Conservation (phyloP, 1,140 invertebrate species). For the Lordiphosa collinella region DNA sequence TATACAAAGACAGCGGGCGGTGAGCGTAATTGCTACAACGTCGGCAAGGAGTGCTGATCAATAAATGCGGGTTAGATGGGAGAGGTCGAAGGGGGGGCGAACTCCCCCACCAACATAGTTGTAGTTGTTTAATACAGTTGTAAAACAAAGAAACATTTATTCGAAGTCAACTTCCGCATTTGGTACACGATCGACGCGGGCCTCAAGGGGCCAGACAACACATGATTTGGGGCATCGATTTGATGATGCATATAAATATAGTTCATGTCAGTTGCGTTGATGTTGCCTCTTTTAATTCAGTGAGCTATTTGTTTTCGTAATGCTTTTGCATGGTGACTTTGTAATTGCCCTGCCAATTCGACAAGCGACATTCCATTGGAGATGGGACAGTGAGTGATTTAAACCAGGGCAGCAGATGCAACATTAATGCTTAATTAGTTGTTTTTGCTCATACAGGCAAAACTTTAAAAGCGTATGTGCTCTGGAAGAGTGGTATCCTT, state of each 20-base stretch:
- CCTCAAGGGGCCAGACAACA: constrained; percentile 4
- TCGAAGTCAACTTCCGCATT: constrained; percentile 59
- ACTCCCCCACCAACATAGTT: constrained; percentile 2
- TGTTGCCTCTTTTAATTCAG: constrained; percentile 25
- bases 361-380: constrained; percentile 17
- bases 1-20: constrained; percentile 63
- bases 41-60: constrained; percentile 41
- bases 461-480: too few species aligned
- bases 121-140: constrained; percentile 65
- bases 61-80: constrained; percentile 28
- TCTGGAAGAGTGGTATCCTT: too few species aligned
- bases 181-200: constrained; percentile 9
- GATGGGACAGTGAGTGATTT: constrained; percentile 13
- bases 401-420: background rate
- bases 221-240: constrained; percentile 7
- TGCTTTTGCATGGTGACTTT: constrained; percentile 30
- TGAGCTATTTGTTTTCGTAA: constrained; percentile 41
- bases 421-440: too few species aligned
- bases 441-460: too few species aligned
- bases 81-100: background rate
- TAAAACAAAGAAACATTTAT: constrained; percentile 60
- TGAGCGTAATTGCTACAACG: constrained; percentile 59
- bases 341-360: constrained; percentile 26
- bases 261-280: constrained; percentile 18
- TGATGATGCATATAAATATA: background rate